Percentiles rank a stretch among this genome's conserved stretches.
Conservation (phyloP, 2,797 vertebrate species). For the Diceros bicornis region DNA sequence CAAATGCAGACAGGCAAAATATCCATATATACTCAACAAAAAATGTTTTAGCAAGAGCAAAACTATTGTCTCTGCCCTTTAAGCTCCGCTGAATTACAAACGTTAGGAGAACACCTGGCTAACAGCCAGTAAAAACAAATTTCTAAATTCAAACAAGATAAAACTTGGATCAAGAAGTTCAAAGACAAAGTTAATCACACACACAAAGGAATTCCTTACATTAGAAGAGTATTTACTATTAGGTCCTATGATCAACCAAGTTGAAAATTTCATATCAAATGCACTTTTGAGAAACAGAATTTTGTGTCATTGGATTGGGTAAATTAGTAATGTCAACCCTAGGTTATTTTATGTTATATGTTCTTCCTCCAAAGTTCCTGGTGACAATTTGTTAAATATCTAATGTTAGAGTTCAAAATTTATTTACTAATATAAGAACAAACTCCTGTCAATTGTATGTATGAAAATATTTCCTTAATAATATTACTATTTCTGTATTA, state of each 20-base stretch:
- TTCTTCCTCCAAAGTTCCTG: neutral
- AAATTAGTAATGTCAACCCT: neutral
- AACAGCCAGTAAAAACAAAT: slow-evolving; percentile 30
- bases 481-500: neutral
- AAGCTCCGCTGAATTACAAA: slow-evolving; percentile 18
- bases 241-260: neutral
- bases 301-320: neutral
- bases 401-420: neutral
- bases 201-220: neutral
- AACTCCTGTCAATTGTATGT: neutral
- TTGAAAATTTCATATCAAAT: slow-evolving; percentile 5
- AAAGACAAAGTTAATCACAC: slow-evolving; percentile 55
- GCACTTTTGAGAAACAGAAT: neutral
- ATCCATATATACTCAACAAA: neutral
- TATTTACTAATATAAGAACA: slow-evolving; percentile 45
- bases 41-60: neutral
- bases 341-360: neutral
- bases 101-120: slow-evolving; percentile 53
- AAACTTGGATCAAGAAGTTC: slow-evolving; percentile 59
- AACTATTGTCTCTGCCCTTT: slow-evolving; percentile 25
- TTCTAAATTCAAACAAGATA: slow-evolving; percentile 61
- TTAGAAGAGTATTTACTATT: neutral
- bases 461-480: slow-evolving; percentile 18
- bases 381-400: neutral
- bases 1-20: neutral